These are phyloP conservation scores for Oreochromis spilurus DNA, from an alignment of 2,113 vertebrate genomes.

Conservation along the genomic window DNA sequence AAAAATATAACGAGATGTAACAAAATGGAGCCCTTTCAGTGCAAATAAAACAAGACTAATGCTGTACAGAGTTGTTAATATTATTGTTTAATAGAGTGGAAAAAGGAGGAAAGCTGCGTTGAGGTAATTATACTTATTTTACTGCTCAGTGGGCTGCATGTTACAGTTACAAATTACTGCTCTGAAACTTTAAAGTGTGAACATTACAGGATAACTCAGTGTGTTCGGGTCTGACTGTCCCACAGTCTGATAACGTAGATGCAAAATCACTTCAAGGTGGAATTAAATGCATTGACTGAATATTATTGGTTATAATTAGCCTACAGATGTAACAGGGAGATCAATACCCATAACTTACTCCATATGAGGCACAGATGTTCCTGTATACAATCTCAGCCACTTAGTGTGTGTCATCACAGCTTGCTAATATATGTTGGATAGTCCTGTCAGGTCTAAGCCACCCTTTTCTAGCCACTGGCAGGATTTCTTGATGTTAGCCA, in stretches of 20 bases:
- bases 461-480: neutral
- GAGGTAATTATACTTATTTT: neutral
- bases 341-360: neutral
- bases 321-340: neutral
- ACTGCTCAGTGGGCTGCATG: neutral
- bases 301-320: neutral
- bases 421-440: neutral
- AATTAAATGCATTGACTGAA: neutral
- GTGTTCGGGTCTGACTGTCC: accelerated
- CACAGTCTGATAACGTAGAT: neutral
- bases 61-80: neutral
- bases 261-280: neutral
- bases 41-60: neutral
- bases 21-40: neutral
- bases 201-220: neutral
- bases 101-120: neutral
- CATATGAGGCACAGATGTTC: neutral
- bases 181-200: neutral
- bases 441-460: neutral
- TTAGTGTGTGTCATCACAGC: neutral
- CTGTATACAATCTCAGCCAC: neutral
- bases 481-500: neutral
- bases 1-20: neutral
- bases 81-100: neutral
- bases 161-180: neutral